Percentiles rank a stretch among this genome's conserved stretches.
Evolutionary conservation across 1,140 invertebrate species (phyloP).

Genomic region (Drosophila repletoides): DNA sequence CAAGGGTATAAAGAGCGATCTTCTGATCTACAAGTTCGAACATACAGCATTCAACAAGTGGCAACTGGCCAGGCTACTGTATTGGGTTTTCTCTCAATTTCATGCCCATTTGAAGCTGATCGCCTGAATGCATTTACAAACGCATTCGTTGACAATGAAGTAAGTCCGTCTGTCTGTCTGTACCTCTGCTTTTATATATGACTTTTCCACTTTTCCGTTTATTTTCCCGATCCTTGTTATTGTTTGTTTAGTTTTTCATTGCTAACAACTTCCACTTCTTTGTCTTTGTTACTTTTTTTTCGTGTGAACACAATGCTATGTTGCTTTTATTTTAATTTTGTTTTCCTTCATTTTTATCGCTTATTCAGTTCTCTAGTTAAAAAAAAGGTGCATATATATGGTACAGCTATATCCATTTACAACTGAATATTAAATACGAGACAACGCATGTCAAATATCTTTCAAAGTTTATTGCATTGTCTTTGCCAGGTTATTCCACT

Average conservation of each 20-base stretch:
- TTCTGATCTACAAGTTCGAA: slow-evolving; percentile 12
- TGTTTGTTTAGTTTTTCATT: neutral
- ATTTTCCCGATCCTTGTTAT: neutral
- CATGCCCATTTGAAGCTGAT: slow-evolving; percentile 9
- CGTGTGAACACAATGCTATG: slow-evolving; percentile 57
- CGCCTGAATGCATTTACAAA: neutral
- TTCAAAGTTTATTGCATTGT: slow-evolving; percentile 19
- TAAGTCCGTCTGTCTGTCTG: neutral
- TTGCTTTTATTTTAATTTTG: neutral
- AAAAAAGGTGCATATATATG: neutral
- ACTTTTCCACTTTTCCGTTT: neutral
- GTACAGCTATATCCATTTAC: slow-evolving; percentile 13
- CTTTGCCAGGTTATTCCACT: slow-evolving; percentile 18
- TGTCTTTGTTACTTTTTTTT: slow-evolving; percentile 52
- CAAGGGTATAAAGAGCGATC: slow-evolving; percentile 1
- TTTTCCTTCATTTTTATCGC: slow-evolving; percentile 16
- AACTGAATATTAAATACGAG: slow-evolving; percentile 8
- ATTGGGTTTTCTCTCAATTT: slow-evolving; percentile 1
- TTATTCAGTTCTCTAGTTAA: slow-evolving; percentile 24
- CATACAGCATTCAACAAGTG: neutral
- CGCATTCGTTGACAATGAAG: neutral
- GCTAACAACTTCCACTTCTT: slow-evolving; percentile 64
- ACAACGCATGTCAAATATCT: slow-evolving; percentile 39
- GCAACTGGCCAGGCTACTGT: neutral
- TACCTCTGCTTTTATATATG: too few species aligned